phyloP scores from a whole-genome alignment of 1,140 invertebrate genomes.

The Euschistus heros region DNA sequence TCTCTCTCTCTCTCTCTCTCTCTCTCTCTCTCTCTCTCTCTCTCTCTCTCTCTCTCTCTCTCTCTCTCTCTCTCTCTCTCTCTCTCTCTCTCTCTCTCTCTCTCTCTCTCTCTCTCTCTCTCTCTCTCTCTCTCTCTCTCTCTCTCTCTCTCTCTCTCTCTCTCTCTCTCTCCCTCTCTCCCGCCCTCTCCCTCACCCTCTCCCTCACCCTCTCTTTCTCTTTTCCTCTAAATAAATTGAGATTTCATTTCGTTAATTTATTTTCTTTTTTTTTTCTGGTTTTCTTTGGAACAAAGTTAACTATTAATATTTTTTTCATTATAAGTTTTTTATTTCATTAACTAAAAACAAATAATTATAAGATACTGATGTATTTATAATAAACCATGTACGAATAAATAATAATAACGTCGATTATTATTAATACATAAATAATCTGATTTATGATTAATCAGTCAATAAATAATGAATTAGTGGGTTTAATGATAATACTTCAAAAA shows the following conservation, averaged over 20 bases:
- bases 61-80: not conserved
- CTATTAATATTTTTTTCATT: too few species aligned
- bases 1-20: slow-evolving; percentile 9
- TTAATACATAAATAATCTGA: too few species aligned
- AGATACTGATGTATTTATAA: too few species aligned
- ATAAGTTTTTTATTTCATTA: too few species aligned
- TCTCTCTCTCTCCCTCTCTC: slow-evolving; percentile 1
- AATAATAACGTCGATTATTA: too few species aligned
- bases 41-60: slow-evolving; percentile 4
- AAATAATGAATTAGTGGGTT: too few species aligned
- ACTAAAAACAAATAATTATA: too few species aligned
- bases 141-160: not conserved
- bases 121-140: slow-evolving; percentile 3
- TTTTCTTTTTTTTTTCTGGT: too few species aligned
- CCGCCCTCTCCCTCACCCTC: not conserved
- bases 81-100: slow-evolving; percentile 1
- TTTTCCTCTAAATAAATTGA: not conserved
- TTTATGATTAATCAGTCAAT: too few species aligned
- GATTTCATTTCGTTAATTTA: not conserved
- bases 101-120: not conserved
- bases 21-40: slow-evolving; percentile 4
- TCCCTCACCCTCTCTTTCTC: not conserved
- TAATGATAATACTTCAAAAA: too few species aligned
- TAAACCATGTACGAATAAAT: too few species aligned
- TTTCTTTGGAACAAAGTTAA: too few species aligned